These are phyloP conservation scores for Arnoldichthys spilopterus DNA, from an alignment of 2,797 vertebrate species.

Conservation along the genomic window DNA sequence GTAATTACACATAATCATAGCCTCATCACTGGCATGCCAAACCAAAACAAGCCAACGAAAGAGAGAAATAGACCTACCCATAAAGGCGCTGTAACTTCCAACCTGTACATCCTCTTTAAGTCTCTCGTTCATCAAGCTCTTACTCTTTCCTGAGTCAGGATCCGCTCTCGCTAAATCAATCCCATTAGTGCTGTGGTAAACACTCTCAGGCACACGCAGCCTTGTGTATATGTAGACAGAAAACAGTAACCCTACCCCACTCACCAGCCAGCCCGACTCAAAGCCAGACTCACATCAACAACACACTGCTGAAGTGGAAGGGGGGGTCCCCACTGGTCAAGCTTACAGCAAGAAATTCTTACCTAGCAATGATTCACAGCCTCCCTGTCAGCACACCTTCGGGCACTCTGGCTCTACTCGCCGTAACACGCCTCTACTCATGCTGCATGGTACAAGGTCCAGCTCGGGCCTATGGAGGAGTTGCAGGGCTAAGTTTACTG, in stretches of 20 bases:
- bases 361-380: slow-evolving; percentile 60
- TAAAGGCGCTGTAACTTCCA: background rate
- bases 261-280: slow-evolving; percentile 57
- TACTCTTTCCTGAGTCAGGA: slow-evolving; percentile 54
- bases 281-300: slow-evolving; percentile 75
- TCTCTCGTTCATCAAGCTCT: slow-evolving; percentile 39
- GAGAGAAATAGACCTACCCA: slow-evolving; percentile 27
- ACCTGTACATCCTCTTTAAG: slow-evolving; percentile 43
- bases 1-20: background rate
- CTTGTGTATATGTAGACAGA: slow-evolving; percentile 21
- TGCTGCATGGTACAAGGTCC: slow-evolving; percentile 63
- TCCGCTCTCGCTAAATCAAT: slow-evolving; percentile 61
- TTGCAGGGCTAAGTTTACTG: slow-evolving; percentile 67
- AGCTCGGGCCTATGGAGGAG: slow-evolving; percentile 50
- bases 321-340: slow-evolving; percentile 50
- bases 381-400: slow-evolving; percentile 51
- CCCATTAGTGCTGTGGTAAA: slow-evolving; percentile 65
- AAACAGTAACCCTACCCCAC: slow-evolving; percentile 45
- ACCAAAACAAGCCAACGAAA: background rate
- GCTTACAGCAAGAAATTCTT: slow-evolving; percentile 51
- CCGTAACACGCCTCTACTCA: slow-evolving; percentile 52
- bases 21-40: too few species aligned
- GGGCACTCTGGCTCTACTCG: slow-evolving; percentile 39
- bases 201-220: slow-evolving; percentile 41
- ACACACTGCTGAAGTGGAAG: slow-evolving; percentile 62